Evolutionary conservation across 2,113 vertebrate species (phyloP).

Genomic region (Ochotona curzoniae): DNA sequence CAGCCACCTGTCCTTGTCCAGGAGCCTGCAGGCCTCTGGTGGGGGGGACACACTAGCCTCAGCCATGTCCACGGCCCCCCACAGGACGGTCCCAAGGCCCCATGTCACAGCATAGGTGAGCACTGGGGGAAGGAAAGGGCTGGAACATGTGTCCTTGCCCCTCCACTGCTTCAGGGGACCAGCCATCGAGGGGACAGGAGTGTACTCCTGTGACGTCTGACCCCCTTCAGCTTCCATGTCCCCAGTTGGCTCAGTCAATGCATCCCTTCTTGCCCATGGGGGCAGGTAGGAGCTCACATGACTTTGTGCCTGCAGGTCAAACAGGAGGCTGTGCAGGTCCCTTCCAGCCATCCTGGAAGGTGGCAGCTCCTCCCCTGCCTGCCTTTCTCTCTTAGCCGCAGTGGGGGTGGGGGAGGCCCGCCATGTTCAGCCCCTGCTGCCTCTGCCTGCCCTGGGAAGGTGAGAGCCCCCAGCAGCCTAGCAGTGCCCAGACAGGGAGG

Average conservation of each 20-base stretch:
- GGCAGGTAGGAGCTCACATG: background rate
- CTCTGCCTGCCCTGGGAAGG: background rate
- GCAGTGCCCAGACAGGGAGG: too few relatives aligned
- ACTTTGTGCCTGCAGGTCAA: background rate
- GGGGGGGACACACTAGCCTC: background rate
- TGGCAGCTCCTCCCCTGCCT: background rate
- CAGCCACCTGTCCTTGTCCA: background rate
- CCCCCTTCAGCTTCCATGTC: background rate
- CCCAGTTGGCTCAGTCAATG: background rate
- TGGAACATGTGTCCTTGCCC: background rate
- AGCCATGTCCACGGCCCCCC: background rate
- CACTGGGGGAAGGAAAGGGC: rapidly evolving
- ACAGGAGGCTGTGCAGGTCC: background rate
- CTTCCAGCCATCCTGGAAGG: constrained; percentile 18
- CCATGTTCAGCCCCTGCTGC: rapidly evolving
- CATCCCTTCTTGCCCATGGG: background rate
- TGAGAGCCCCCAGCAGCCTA: too few relatives aligned
- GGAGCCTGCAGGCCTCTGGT: background rate
- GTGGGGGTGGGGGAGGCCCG: background rate
- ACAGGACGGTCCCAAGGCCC: background rate
- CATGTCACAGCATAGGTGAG: background rate
- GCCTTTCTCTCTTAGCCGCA: background rate
- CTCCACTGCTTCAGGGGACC: background rate
- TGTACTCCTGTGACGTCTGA: background rate
- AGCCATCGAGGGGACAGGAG: background rate